Conservation (phyloP, 2,888 invertebrate species). For the Cosmia trapezina region DNA sequence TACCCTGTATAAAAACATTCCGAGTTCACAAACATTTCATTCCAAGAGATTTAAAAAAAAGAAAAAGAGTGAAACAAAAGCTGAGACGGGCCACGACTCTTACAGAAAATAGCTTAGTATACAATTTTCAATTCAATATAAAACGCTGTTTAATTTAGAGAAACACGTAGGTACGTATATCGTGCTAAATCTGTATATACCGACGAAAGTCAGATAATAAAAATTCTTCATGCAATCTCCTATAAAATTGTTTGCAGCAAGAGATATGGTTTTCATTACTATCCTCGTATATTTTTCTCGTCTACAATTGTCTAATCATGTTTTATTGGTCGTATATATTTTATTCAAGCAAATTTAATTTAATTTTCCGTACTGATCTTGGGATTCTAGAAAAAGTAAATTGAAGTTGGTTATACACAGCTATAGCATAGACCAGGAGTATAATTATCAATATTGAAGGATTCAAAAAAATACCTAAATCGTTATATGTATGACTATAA, state of each 20-base stretch:
- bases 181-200: constrained; percentile 42
- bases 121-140: constrained; percentile 33
- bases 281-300: constrained; percentile 50
- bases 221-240: constrained; percentile 59
- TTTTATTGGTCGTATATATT: constrained; percentile 60
- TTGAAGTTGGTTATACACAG: constrained; percentile 20
- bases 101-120: constrained; percentile 25
- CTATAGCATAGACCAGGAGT: background rate
- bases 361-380: constrained; percentile 38
- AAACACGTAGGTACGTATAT: constrained; percentile 2
- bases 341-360: constrained; percentile 53
- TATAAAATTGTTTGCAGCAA: constrained; percentile 61
- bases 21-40: constrained; percentile 8
- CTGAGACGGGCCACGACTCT: background rate
- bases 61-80: background rate
- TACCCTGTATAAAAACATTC: background rate
- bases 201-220: constrained; percentile 50
- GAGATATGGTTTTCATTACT: constrained; percentile 61
- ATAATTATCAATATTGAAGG: background rate
- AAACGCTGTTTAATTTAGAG: constrained; percentile 39
- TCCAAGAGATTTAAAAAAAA: background rate
- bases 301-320: constrained; percentile 59
- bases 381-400: constrained; percentile 30
- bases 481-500: too few species aligned
- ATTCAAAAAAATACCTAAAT: too few species aligned